phyloP scores from a whole-genome alignment of 2,797 vertebrate species.

The Amniataba percoides region DNA sequence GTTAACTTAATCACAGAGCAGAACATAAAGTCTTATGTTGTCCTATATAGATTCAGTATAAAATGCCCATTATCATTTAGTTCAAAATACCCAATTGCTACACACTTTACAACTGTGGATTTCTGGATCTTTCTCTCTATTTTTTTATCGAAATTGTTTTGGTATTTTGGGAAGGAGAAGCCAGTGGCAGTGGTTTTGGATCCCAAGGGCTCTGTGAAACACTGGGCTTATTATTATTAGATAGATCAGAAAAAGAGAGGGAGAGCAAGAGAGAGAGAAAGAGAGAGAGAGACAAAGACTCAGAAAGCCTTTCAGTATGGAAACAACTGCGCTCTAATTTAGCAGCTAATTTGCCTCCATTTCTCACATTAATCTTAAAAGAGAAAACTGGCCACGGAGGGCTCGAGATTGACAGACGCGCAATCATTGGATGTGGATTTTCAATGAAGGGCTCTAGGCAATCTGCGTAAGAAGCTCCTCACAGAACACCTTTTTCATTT shows the following conservation, averaged over 20 bases:
- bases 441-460: slow-evolving; percentile 58
- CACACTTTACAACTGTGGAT: not conserved
- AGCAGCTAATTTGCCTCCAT: slow-evolving; percentile 84
- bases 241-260: slow-evolving; percentile 38
- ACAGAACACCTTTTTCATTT: slow-evolving; percentile 82
- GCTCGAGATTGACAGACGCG: slow-evolving; percentile 81
- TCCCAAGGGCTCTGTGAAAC: slow-evolving; percentile 47
- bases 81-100: slow-evolving; percentile 4
- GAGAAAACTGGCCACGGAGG: slow-evolving; percentile 76
- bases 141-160: slow-evolving; percentile 40
- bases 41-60: not conserved
- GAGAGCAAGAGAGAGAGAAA: slow-evolving; percentile 20
- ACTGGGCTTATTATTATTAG: slow-evolving; percentile 56
- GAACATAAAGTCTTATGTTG: not conserved
- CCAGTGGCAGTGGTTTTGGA: slow-evolving; percentile 5
- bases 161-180: slow-evolving; percentile 1
- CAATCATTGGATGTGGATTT: slow-evolving; percentile 74
- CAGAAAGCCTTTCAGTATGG: slow-evolving; percentile 56
- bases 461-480: slow-evolving; percentile 57
- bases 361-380: slow-evolving; percentile 83
- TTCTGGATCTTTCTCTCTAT: not conserved
- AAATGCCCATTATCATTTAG: not conserved
- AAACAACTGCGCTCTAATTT: slow-evolving; percentile 80
- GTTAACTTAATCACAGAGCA: not conserved
- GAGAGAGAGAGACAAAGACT: slow-evolving; percentile 44